Conservation (phyloP, 2,888 invertebrate species). For the Hypolimnas misippus region DNA sequence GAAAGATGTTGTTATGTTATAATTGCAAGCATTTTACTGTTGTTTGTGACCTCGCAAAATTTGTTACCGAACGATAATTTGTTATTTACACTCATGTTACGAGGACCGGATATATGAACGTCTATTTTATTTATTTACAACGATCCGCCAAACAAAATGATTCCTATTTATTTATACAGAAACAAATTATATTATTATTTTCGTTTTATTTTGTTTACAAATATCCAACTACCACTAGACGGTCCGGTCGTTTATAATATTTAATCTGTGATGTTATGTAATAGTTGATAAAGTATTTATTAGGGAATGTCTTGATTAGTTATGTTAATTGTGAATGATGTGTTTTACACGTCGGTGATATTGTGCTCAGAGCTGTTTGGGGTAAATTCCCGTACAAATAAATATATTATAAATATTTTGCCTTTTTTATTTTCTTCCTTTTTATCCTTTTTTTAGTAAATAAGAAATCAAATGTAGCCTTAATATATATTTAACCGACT, state of each 20-base stretch:
- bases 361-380: constrained; percentile 70
- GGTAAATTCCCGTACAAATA: constrained; percentile 57
- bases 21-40: constrained; percentile 14
- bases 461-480: not conserved
- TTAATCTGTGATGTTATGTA: constrained; percentile 74
- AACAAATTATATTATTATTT: constrained; percentile 20
- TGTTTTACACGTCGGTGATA: constrained; percentile 69
- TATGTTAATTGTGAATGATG: constrained; percentile 54
- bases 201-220: not conserved
- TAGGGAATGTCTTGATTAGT: constrained; percentile 57
- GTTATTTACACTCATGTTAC: constrained; percentile 28
- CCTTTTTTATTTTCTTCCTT: constrained; percentile 39
- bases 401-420: constrained; percentile 50
- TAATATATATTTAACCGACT: not conserved
- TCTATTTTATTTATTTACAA: constrained; percentile 2
- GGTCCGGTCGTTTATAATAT: constrained; percentile 42
- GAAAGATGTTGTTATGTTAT: constrained; percentile 13
- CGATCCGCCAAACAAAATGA: constrained; percentile 16
- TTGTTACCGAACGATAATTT: constrained; percentile 51
- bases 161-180: constrained; percentile 39
- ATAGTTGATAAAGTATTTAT: constrained; percentile 55
- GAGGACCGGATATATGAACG: constrained; percentile 50
- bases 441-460: not conserved
- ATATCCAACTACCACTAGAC: constrained; percentile 10
- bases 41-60: constrained; percentile 46